These are phyloP conservation scores for Megaceryle alcyon DNA, from an alignment of 2,797 vertebrate species.

Conservation along the genomic window DNA sequence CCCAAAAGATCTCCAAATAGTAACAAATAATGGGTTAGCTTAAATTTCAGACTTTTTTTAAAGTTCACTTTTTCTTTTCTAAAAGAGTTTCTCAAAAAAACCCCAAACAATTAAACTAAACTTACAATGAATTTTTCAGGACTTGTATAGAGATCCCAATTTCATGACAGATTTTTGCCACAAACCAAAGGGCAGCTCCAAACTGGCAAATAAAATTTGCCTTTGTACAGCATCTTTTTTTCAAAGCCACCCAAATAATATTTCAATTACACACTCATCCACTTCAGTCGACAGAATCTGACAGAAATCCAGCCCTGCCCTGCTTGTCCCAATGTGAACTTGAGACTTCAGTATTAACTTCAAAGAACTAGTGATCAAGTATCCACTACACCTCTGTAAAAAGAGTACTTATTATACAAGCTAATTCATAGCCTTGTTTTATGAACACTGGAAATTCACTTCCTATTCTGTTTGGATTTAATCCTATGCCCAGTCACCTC, in stretches of 20 bases:
- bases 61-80: background rate
- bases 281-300: background rate
- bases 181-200: background rate
- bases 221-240: background rate
- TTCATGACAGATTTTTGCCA: background rate
- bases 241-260: background rate
- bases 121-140: background rate
- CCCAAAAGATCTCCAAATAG: background rate
- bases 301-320: slow-evolving; percentile 15
- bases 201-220: background rate
- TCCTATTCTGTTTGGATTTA: background rate
- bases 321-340: background rate
- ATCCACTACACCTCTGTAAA: background rate
- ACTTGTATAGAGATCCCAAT: background rate
- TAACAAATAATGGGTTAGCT: background rate
- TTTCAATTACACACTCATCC: background rate
- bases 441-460: background rate
- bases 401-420: background rate
- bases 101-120: background rate
- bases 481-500: background rate
- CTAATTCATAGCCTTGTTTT: slow-evolving; percentile 30
- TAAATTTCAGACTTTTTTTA: background rate
- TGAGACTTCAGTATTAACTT: background rate
- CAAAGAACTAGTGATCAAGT: background rate
- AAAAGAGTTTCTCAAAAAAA: background rate